A percentile compares a stretch with the other conserved stretches of the same genome.
Conservation (phyloP, 2,113 vertebrate species). For the Shinisaurus crocodilurus region DNA sequence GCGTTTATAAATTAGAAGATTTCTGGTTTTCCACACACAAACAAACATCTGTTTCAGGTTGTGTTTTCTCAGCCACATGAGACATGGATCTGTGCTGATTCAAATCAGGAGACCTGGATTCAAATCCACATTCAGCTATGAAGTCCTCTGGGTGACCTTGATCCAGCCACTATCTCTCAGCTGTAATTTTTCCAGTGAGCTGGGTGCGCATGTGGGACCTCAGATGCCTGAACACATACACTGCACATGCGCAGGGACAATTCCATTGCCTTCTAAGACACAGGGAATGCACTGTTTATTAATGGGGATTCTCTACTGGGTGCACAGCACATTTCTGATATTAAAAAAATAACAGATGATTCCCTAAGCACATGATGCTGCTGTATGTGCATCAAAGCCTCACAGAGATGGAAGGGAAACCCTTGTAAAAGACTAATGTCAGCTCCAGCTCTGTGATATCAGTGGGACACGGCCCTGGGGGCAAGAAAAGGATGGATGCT, state of each 20-base stretch:
- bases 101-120: too few relatives aligned
- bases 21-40: too few relatives aligned
- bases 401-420: not conserved
- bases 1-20: too few relatives aligned
- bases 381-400: not conserved
- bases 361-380: too few relatives aligned
- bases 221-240: not conserved
- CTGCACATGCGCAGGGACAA: not conserved
- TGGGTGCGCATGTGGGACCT: not conserved
- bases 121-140: too few relatives aligned
- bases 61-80: not conserved
- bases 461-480: not conserved
- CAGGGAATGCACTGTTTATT: not conserved
- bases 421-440: not conserved
- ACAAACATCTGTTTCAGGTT: too few relatives aligned
- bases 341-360: too few relatives aligned
- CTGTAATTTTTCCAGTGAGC: not conserved
- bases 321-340: not conserved
- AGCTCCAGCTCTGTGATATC: not conserved
- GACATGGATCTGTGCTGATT: not conserved
- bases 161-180: too few relatives aligned
- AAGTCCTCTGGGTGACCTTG: too few relatives aligned
- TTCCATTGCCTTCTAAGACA: not conserved
- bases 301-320: not conserved
- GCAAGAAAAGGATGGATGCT: not conserved